Conservation (phyloP, 2,888 invertebrate species). For the Octodonta nipae region DNA sequence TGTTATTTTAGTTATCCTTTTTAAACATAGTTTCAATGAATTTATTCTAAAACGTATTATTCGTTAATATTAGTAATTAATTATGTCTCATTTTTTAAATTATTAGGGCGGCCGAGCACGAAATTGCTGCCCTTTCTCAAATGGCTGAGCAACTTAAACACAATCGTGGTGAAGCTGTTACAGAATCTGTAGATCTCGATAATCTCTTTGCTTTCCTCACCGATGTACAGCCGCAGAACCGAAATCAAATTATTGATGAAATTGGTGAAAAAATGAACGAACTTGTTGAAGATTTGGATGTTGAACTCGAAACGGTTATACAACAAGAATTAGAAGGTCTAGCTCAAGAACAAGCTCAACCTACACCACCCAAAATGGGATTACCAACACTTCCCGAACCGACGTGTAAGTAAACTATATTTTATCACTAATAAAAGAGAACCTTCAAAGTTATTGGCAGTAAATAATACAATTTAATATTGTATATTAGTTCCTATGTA, state of each 20-base stretch:
- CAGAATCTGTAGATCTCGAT: slow-evolving; percentile 74
- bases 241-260: slow-evolving; percentile 58
- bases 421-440: too few species aligned
- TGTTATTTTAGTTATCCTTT: too few species aligned
- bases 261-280: slow-evolving; percentile 75
- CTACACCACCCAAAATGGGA: slow-evolving; percentile 39
- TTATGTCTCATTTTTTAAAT: too few species aligned
- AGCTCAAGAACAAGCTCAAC: slow-evolving; percentile 25
- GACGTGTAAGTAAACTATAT: too few species aligned
- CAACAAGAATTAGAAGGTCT: slow-evolving; percentile 47
- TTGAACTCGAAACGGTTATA: slow-evolving; percentile 56
- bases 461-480: too few species aligned
- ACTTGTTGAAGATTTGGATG: slow-evolving; percentile 67
- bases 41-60: too few species aligned
- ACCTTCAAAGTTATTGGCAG: too few species aligned
- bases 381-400: slow-evolving; percentile 62
- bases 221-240: slow-evolving; percentile 47
- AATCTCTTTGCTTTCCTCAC: slow-evolving; percentile 82
- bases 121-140: slow-evolving; percentile 55
- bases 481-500: too few species aligned
- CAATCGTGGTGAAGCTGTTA: slow-evolving; percentile 37
- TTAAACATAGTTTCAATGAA: too few species aligned
- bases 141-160: slow-evolving; percentile 60
- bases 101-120: slow-evolving; percentile 52
- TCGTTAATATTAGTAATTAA: too few species aligned